Conservation (phyloP, 2,797 vertebrate species). For the Anguilla marmorata region DNA sequence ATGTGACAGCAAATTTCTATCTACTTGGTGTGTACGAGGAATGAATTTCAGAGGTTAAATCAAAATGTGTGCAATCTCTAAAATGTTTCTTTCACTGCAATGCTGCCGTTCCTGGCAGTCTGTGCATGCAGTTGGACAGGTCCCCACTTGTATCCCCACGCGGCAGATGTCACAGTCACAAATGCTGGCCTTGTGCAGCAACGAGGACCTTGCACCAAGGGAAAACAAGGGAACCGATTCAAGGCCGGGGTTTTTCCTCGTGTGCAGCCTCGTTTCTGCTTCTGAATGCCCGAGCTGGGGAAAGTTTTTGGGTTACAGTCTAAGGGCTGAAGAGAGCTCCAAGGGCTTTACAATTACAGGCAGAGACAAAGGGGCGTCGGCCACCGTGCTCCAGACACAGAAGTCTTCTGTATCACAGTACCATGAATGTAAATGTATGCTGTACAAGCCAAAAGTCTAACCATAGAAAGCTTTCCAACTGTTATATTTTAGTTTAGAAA, state of each 20-base stretch:
- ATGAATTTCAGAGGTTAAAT: neutral
- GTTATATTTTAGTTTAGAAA: neutral
- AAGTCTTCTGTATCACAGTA: constrained; percentile 20
- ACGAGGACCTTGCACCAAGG: neutral
- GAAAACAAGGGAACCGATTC: constrained; percentile 30
- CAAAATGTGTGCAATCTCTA: neutral
- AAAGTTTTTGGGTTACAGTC: neutral
- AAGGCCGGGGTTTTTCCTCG: neutral
- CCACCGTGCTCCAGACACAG: constrained; percentile 16
- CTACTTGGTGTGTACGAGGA: neutral
- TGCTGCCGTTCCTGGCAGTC: neutral
- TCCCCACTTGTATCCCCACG: neutral
- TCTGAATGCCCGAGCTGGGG: neutral
- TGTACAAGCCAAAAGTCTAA: neutral
- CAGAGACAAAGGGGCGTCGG: constrained; percentile 14
- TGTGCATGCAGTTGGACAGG: neutral
- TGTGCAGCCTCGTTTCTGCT: neutral
- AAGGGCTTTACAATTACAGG: constrained; percentile 19
- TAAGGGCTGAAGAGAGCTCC: neutral
- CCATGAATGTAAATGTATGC: neutral
- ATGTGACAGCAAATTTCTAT: neutral
- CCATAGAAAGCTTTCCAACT: neutral
- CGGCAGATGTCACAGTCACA: constrained; percentile 18
- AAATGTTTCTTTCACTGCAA: neutral
- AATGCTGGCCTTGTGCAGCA: constrained; percentile 11